phyloP scores from a whole-genome alignment of 2,797 vertebrate genomes.

The Sebastiscus albofasciatus region DNA sequence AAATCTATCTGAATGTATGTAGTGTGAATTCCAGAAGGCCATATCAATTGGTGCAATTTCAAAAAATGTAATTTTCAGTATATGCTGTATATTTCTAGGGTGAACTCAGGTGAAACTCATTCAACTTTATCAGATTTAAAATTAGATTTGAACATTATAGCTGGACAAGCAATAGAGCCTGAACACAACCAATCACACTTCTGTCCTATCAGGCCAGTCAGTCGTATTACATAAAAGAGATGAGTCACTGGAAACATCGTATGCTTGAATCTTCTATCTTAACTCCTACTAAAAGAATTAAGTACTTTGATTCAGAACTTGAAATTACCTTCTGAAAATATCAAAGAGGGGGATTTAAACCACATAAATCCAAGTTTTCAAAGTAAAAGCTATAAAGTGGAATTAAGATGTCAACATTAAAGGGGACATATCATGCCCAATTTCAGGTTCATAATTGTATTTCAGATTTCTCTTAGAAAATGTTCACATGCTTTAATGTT shows the following conservation, averaged over 20 bases:
- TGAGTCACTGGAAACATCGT: neutral
- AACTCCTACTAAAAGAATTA: neutral
- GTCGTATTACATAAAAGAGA: neutral
- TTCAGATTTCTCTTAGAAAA: neutral
- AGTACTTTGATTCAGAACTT: neutral
- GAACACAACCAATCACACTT: neutral
- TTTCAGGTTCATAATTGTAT: neutral
- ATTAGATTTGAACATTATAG: neutral
- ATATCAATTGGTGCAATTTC: neutral
- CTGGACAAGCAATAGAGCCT: neutral
- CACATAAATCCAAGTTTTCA: neutral
- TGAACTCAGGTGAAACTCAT: neutral
- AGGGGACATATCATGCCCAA: neutral
- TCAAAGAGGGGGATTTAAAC: neutral
- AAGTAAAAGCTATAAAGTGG: neutral
- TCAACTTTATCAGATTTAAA: neutral
- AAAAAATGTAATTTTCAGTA: neutral
- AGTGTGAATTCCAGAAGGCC: neutral
- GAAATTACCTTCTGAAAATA: neutral
- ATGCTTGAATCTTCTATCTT: neutral
- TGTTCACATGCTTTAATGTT: no score
- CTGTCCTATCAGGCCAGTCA: neutral
- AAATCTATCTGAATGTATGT: neutral
- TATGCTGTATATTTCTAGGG: neutral
- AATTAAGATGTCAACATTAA: neutral